These are phyloP conservation scores for Potamilus streckersoni DNA, from an alignment of 1,140 invertebrate genomes.

Conservation along the genomic window DNA sequence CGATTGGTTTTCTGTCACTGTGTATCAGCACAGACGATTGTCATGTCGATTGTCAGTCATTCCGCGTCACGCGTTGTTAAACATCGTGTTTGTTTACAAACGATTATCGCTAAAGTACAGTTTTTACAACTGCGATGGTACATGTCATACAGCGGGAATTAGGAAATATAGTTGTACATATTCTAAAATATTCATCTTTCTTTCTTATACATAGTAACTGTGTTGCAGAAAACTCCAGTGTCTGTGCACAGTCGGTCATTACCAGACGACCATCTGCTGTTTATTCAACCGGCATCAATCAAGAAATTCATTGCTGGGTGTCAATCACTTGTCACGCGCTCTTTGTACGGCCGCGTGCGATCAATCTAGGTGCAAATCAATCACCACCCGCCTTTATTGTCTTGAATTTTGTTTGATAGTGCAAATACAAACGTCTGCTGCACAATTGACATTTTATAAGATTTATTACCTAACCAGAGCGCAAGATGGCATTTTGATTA, in stretches of 20 bases:
- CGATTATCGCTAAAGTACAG: no score
- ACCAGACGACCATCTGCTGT: conserved; percentile 52
- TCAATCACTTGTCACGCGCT: conserved; percentile 66
- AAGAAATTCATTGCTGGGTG: conserved; percentile 62
- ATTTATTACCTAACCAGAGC: conserved; percentile 53
- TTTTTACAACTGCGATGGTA: background rate
- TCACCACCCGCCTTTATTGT: conserved; percentile 62
- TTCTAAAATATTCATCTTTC: background rate
- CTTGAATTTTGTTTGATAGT: conserved; percentile 64
- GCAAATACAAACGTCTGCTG: conserved; percentile 60
- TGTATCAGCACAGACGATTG: background rate
- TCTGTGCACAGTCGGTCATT: no score
- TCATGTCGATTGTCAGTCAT: no score
- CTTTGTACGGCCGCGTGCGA: conserved; percentile 62
- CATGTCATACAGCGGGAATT: background rate
- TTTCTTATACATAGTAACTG: conserved; percentile 1
- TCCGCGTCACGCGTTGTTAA: no score
- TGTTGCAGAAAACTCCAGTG: conserved; percentile 2
- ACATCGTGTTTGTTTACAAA: no score
- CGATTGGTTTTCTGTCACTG: conserved; percentile 1
- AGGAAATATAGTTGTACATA: background rate
- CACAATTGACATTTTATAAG: conserved; percentile 52
- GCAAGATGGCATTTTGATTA: conserved; percentile 46
- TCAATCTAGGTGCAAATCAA: conserved; percentile 65
- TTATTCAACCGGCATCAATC: conserved; percentile 65